Evolutionary conservation across 2,888 invertebrate genomes (phyloP), one percentile per base, ranked within the genome.

Genomic region (Agrochola litura): DNA sequence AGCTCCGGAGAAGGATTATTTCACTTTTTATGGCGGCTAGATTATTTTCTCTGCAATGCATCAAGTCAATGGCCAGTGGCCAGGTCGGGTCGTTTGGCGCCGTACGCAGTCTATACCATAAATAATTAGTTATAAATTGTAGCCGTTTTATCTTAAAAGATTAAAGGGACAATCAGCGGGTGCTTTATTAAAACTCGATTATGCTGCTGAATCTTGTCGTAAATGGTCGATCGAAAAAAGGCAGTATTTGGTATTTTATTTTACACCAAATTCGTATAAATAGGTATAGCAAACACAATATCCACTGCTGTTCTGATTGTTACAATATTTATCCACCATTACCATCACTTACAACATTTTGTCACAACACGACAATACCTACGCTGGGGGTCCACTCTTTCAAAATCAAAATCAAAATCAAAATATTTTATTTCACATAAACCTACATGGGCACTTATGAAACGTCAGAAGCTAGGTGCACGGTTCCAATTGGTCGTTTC

Each of bases 161-260:
- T 82, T 69, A 77, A 37, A 58, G 69, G 46, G 79, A 61, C 54
- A 63, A 74, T 65, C 73, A 78, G 70, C 73, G 69, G 73, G 82
- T 60, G 78, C 60, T 77, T 78, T 84, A 85, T 77, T 77, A 84
- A 81, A 84, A 72, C 56, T 80, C 84, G 69, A 80, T 84, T 84
- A 77, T 52, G 43, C 16, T 82, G 65, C 66, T 78, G 16, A 78
- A 58, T 52, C 16, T 37, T 61, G 30, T 58, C 49, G 56, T 56
- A n/a, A 82, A 58, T 71, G 58, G 46, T 43, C 12, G n/a, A 43
- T 43, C 12, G n/a, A 43, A 54, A 56, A 30, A 41, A 65, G 30
- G 58, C 52, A 41, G 41, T 2, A 60, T 41, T 37, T 63, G 37
- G 49, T 43, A 5, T 56, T 37, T 10, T 19, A n/a, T 71, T 56